phyloP scores from a whole-genome alignment of 2,797 vertebrate species.

The Acipenser transmontanus region DNA sequence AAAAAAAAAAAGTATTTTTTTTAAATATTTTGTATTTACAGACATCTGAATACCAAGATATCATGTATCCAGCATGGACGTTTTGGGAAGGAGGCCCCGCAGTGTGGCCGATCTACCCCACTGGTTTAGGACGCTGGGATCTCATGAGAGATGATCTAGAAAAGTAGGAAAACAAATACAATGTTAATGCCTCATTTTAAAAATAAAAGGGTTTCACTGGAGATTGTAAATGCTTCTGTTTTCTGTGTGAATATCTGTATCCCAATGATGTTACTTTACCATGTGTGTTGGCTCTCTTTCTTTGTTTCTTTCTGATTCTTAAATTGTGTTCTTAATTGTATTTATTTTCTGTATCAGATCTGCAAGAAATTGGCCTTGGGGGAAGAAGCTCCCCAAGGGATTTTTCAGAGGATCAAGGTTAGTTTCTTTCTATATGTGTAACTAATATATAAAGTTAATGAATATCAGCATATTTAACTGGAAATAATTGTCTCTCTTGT shows the following conservation, averaged over 20 bases:
- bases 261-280: too few relatives aligned
- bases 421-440: constrained; percentile 6
- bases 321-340: background rate
- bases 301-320: too few relatives aligned
- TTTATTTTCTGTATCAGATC: constrained; percentile 55
- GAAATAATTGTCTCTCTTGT: too few relatives aligned
- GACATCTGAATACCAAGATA: constrained; percentile 87
- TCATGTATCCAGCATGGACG: constrained; percentile 98
- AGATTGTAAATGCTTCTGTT: too few relatives aligned
- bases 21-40: constrained; percentile 35
- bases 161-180: constrained; percentile 54
- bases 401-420: constrained; percentile 95
- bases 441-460: background rate
- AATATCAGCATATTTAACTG: too few relatives aligned
- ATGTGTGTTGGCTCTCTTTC: too few relatives aligned
- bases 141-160: constrained; percentile 85
- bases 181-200: background rate
- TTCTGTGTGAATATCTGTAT: too few relatives aligned
- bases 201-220: too few relatives aligned
- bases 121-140: constrained; percentile 93
- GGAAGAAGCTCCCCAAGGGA: constrained; percentile 79
- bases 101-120: constrained; percentile 96
- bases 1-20: too few relatives aligned
- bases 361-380: constrained; percentile 84
- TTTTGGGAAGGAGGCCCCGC: constrained; percentile 98